Percentiles rank a stretch among this genome's conserved stretches.
phyloP scores from a whole-genome alignment of 2,888 invertebrate species.

The Microctonus hyperodae region DNA sequence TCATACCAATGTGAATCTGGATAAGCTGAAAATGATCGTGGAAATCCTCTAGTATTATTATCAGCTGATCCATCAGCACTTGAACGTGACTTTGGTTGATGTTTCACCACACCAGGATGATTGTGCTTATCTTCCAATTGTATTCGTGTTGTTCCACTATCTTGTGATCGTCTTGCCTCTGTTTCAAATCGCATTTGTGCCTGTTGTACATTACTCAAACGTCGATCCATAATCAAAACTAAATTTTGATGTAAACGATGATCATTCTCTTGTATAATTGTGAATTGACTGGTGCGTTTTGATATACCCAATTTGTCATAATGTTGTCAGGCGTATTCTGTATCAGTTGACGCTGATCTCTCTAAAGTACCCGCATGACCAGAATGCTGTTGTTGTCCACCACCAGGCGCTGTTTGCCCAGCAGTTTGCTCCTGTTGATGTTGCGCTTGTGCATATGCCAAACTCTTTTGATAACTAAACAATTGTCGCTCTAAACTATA shows the following conservation, averaged over 20 bases:
- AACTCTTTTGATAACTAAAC: conserved; percentile 82
- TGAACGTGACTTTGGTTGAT: conserved; percentile 32
- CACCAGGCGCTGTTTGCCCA: conserved; percentile 1
- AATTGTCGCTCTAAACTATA: conserved; percentile 82
- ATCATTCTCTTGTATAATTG: conserved; percentile 47
- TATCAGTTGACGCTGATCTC: conserved; percentile 69
- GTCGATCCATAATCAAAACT: conserved; percentile 55
- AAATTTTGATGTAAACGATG: conserved; percentile 54
- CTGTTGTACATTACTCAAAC: conserved; percentile 56
- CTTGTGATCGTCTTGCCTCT: conserved; percentile 35
- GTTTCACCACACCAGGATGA: conserved; percentile 33
- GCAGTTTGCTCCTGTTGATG: conserved; percentile 53
- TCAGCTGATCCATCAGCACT: conserved; percentile 19
- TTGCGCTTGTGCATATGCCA: conserved; percentile 75
- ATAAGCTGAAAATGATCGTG: conserved; percentile 12
- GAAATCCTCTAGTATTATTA: background rate
- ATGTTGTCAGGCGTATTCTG: conserved; percentile 75
- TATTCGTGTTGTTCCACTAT: conserved; percentile 23
- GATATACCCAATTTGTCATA: conserved; percentile 1
- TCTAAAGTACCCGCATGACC: conserved; percentile 53
- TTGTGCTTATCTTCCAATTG: conserved; percentile 12
- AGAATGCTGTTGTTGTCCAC: conserved; percentile 34
- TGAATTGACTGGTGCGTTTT: conserved; percentile 32
- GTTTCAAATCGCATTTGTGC: conserved; percentile 44
- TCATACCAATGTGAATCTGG: conserved; percentile 32